Conservation (phyloP, 37 sponge, comb jelly and placozoan species). For the Mnemiopsis leidyi region DNA sequence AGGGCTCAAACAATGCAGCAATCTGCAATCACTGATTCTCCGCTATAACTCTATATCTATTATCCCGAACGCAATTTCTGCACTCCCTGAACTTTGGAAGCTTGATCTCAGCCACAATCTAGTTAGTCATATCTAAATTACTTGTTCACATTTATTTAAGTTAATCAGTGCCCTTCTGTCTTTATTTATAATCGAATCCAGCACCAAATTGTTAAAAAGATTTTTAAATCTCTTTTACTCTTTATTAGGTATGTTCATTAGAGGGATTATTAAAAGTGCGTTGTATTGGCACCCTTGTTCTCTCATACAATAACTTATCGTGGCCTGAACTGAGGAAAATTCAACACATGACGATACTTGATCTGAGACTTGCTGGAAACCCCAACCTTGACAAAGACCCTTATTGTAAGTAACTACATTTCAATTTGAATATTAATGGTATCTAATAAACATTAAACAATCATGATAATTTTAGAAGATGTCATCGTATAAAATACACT, state of each 20-base stretch:
- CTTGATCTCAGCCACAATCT: conserved; percentile 60
- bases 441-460: no score
- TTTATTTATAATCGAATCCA: no score
- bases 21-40: conserved; percentile 26
- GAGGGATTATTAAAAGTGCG: conserved; percentile 39
- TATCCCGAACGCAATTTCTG: neutral
- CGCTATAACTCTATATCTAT: conserved; percentile 47
- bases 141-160: no score
- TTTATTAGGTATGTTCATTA: conserved; percentile 28
- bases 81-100: conserved; percentile 58
- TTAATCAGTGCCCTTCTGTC: no score
- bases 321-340: conserved; percentile 71
- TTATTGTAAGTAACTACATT: conserved; percentile 72
- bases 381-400: conserved; percentile 70
- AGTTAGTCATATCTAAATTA: neutral
- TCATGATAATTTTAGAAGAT: no score
- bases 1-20: conserved; percentile 28
- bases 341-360: conserved; percentile 67
- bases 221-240: no score
- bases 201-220: no score
- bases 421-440: neutral
- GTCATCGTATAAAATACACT: no score
- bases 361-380: conserved; percentile 69
- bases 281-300: conserved; percentile 67
- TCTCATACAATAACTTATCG: conserved; percentile 69